Evolutionary conservation across 2,113 vertebrate species (phyloP).

Genomic region (Genyomyrus donnyi): DNA sequence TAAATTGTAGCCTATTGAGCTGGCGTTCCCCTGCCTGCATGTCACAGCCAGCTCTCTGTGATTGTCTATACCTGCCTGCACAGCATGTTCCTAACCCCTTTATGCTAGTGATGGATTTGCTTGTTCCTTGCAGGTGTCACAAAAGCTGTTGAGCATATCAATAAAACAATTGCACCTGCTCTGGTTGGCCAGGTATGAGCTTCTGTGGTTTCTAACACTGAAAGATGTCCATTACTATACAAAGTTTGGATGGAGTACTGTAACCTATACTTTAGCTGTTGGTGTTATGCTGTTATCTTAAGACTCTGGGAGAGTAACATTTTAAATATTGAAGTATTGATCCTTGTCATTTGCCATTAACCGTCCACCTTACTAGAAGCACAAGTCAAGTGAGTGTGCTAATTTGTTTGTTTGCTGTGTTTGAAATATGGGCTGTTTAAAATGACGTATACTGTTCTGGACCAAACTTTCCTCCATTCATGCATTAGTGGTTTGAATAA

Average conservation of each 20-base stretch:
- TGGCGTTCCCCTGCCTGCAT: neutral
- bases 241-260: neutral
- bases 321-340: neutral
- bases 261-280: neutral
- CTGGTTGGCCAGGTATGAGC: slow-evolving; percentile 83
- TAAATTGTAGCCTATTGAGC: neutral
- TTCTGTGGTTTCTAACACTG: slow-evolving; percentile 17
- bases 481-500: neutral
- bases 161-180: slow-evolving; percentile 84
- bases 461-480: neutral
- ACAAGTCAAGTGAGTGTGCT: neutral
- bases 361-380: neutral
- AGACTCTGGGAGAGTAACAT: neutral
- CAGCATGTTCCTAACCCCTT: slow-evolving; percentile 14
- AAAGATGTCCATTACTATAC: neutral
- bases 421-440: neutral
- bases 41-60: neutral
- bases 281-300: neutral
- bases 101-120: slow-evolving; percentile 55
- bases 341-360: neutral
- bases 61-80: slow-evolving; percentile 45
- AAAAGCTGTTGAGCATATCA: slow-evolving; percentile 91
- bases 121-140: slow-evolving; percentile 82
- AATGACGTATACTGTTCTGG: neutral
- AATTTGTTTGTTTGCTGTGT: neutral